A percentile compares a stretch with the other conserved stretches of the same genome.
These are phyloP conservation scores for Drosophila kanekoi DNA, from an alignment of 2,888 invertebrate genomes.

Conservation along the genomic window DNA sequence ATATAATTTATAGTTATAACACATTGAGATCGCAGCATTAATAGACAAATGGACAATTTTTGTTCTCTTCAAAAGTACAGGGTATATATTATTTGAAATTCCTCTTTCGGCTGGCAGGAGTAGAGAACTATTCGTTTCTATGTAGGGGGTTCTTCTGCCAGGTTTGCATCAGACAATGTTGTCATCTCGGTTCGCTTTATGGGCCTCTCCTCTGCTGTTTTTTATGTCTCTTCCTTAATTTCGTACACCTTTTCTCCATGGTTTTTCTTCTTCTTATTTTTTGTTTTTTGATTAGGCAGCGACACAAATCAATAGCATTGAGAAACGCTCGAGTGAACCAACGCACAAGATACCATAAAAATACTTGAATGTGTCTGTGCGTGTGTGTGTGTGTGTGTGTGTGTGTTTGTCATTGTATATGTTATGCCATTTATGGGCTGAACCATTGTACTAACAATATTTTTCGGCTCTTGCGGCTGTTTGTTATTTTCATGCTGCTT, in stretches of 20 bases:
- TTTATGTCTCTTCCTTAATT: constrained; percentile 51
- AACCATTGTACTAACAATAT: constrained; percentile 75
- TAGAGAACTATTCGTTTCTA: constrained; percentile 9
- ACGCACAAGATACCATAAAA: constrained; percentile 66
- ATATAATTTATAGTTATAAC: no score
- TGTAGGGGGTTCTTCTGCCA: constrained; percentile 16
- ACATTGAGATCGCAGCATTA: no score
- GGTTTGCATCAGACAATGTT: constrained; percentile 9
- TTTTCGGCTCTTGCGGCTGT: constrained; percentile 52
- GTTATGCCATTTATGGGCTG: constrained; percentile 70
- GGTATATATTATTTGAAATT: constrained; percentile 16
- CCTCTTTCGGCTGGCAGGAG: constrained; percentile 19
- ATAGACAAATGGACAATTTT: neutral
- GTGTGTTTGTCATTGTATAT: constrained; percentile 26
- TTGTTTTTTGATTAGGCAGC: constrained; percentile 57
- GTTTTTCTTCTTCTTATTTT: constrained; percentile 27
- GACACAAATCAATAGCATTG: constrained; percentile 72
- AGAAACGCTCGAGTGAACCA: constrained; percentile 65
- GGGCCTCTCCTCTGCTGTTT: constrained; percentile 28
- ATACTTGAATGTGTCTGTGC: constrained; percentile 22
- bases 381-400: constrained; percentile 15
- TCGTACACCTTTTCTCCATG: constrained; percentile 60
- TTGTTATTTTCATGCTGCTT: constrained; percentile 53
- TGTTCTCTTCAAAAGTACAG: neutral
- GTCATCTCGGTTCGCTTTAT: constrained; percentile 46